Evolutionary conservation across 2,113 vertebrate genomes (phyloP).

Genomic region (Aphelocoma coerulescens): DNA sequence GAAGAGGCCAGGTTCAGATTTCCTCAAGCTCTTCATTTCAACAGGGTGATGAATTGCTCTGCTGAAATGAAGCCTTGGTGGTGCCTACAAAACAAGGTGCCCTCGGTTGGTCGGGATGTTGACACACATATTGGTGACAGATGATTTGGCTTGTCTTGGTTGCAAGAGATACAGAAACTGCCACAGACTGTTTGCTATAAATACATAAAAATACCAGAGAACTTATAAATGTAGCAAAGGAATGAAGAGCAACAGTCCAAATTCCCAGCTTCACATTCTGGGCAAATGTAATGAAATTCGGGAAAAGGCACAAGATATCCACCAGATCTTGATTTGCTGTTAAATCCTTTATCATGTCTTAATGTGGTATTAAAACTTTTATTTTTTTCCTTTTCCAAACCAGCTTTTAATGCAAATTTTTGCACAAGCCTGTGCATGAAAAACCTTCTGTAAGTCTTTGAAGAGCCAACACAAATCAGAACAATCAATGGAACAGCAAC

Average conservation of each 20-base stretch:
- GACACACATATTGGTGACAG: not conserved
- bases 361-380: not conserved
- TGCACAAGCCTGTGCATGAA: not conserved
- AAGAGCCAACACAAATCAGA: not conserved
- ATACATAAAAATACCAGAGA: constrained; percentile 18
- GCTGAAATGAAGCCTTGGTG: not conserved
- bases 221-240: not conserved
- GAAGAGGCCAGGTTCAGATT: not conserved
- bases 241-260: not conserved
- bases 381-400: not conserved
- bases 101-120: not conserved
- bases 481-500: not conserved
- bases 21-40: not conserved
- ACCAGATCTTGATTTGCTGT: not conserved
- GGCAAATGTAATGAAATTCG: not conserved
- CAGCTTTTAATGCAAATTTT: not conserved
- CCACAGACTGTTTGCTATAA: not conserved
- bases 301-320: not conserved
- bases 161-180: not conserved
- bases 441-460: not conserved
- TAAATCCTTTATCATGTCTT: not conserved
- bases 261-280: not conserved
- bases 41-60: not conserved
- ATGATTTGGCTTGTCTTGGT: not conserved
- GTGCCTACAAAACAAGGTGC: not conserved